Evolutionary conservation across 35 echinoderm and acorn worm genomes (phyloP).

Genomic region (Apostichopus californicus): DNA sequence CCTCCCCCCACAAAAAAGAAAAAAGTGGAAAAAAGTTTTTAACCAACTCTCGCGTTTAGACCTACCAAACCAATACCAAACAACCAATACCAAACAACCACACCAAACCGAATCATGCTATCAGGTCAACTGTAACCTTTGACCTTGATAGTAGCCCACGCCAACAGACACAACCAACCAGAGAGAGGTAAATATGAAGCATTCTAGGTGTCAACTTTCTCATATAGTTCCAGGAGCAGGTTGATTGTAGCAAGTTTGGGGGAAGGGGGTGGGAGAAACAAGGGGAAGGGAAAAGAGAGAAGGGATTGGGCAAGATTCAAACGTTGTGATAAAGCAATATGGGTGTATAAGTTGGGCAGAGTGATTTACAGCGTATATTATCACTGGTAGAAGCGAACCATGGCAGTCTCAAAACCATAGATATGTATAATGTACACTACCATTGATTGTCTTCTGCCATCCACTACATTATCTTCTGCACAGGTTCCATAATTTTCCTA

Average conservation of each 20-base stretch:
- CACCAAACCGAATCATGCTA: not conserved
- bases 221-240: not conserved
- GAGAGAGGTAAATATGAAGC: not conserved
- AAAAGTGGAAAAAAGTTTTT: not conserved
- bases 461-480: too few species aligned
- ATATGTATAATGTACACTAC: too few species aligned
- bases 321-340: too few species aligned
- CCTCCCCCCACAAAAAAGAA: too few species aligned
- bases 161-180: not conserved
- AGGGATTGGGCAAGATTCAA: too few species aligned
- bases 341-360: too few species aligned
- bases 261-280: not conserved
- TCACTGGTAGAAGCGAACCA: too few species aligned
- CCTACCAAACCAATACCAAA: not conserved
- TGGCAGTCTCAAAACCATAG: too few species aligned
- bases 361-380: too few species aligned
- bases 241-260: not conserved
- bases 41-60: not conserved
- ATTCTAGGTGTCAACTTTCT: not conserved
- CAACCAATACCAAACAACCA: not conserved
- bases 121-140: not conserved
- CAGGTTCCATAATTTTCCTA: too few species aligned
- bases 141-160: not conserved
- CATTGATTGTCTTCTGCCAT: too few species aligned
- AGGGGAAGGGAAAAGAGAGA: too few species aligned